These are phyloP conservation scores for Etia nguti DNA, from an alignment of 2,113 vertebrate species.

Conservation along the genomic window DNA sequence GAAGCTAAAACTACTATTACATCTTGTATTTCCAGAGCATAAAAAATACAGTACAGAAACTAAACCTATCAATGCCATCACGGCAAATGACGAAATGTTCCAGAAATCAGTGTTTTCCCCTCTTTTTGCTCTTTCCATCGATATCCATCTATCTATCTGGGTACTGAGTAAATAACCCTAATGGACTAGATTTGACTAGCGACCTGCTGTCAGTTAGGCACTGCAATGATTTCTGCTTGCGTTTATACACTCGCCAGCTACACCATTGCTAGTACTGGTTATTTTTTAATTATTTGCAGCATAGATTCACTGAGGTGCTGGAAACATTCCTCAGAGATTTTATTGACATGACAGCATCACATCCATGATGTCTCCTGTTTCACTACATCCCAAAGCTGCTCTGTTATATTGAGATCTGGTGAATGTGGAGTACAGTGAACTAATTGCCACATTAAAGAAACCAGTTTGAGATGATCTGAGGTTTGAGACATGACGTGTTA, in stretches of 20 bases:
- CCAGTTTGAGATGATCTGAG: neutral
- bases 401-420: neutral
- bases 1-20: neutral
- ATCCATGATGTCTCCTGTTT: neutral
- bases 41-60: neutral
- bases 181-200: neutral
- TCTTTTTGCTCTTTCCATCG: neutral
- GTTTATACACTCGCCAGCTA: neutral
- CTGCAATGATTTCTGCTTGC: neutral
- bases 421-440: neutral
- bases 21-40: neutral
- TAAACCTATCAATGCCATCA: fast-evolving
- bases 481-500: fast-evolving
- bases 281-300: neutral
- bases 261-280: neutral
- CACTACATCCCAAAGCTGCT: neutral
- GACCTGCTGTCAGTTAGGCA: neutral
- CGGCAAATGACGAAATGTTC: fast-evolving
- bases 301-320: fast-evolving
- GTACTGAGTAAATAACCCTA: neutral
- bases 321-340: neutral
- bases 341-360: neutral
- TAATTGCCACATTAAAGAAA: neutral
- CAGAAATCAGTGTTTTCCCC: neutral
- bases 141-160: neutral